phyloP scores from a whole-genome alignment of 2,113 vertebrate genomes.

The Gasterosteus nipponicus region DNA sequence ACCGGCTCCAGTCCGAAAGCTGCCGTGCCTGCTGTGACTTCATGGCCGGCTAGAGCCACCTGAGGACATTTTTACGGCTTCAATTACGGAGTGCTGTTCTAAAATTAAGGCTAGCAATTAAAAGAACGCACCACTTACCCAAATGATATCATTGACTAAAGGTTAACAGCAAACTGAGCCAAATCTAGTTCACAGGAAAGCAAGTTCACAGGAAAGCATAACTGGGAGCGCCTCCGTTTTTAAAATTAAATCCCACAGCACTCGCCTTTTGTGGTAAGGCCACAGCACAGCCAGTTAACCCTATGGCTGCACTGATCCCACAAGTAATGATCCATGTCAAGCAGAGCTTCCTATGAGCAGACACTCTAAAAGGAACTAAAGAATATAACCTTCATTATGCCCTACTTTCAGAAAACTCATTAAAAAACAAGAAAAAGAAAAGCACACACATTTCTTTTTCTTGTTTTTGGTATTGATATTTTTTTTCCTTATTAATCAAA shows the following conservation, averaged over 20 bases:
- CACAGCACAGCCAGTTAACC: constrained; percentile 60
- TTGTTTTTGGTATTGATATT: neutral
- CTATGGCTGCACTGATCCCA: constrained; percentile 50
- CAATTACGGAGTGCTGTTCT: constrained; percentile 70
- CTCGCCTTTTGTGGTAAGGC: constrained; percentile 44
- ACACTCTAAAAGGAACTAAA: constrained; percentile 55
- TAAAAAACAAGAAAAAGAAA: neutral
- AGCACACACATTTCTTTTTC: neutral
- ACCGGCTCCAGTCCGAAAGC: constrained; percentile 22
- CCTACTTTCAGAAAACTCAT: constrained; percentile 37
- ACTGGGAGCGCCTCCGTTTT: constrained; percentile 11
- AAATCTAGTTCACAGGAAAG: constrained; percentile 60
- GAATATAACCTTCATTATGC: constrained; percentile 33
- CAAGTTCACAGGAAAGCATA: constrained; percentile 37
- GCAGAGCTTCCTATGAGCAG: constrained; percentile 55
- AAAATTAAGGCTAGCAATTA: constrained; percentile 74
- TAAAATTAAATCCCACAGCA: constrained; percentile 52
- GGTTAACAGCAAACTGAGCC: constrained; percentile 61
- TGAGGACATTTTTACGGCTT: constrained; percentile 64
- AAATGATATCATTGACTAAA: constrained; percentile 71
- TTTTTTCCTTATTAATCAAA: constrained; percentile 16
- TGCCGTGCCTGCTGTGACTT: constrained; percentile 37
- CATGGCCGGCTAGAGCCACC: constrained; percentile 41
- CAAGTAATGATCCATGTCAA: constrained; percentile 67
- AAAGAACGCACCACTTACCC: constrained; percentile 65